Evolutionary conservation across 1,140 invertebrate species (phyloP).

Genomic region (Sycophila sp.): DNA sequence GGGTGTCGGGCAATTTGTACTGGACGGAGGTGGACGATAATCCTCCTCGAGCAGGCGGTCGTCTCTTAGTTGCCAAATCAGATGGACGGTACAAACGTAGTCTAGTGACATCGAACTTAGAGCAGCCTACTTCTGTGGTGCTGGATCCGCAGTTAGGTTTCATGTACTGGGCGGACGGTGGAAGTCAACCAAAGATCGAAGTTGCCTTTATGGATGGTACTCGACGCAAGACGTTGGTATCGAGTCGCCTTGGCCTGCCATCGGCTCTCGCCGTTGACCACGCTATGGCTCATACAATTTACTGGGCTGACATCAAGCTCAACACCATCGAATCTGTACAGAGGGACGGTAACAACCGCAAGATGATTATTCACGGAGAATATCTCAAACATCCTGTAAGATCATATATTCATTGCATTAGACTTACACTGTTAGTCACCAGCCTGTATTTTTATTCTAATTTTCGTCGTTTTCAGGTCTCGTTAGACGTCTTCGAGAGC

Average conservation of each 20-base stretch:
- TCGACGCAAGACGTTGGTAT: conserved; percentile 82
- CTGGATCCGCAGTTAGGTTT: conserved; percentile 87
- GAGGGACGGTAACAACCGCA: conserved; percentile 83
- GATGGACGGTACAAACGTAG: conserved; percentile 90
- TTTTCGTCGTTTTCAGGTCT: conserved; percentile 48
- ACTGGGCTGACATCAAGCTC: conserved; percentile 95
- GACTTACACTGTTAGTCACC: too few species aligned
- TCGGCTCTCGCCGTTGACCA: conserved; percentile 91
- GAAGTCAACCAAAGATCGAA: conserved; percentile 86
- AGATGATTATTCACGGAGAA: conserved; percentile 78
- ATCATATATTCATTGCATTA: background rate
- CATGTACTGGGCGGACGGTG: conserved; percentile 91
- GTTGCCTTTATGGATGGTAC: conserved; percentile 96
- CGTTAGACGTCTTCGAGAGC: conserved; percentile 93
- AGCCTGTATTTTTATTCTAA: too few species aligned
- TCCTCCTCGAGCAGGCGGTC: conserved; percentile 68
- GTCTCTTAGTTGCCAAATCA: conserved; percentile 86
- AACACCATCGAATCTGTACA: conserved; percentile 92
- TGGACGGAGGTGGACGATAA: conserved; percentile 90
- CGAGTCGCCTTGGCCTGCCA: conserved; percentile 83
- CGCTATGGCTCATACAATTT: conserved; percentile 87
- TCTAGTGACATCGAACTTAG: conserved; percentile 76
- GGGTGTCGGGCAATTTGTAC: conserved; percentile 91
- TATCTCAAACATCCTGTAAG: conserved; percentile 79
- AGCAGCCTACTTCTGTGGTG: conserved; percentile 85